phyloP scores from a whole-genome alignment of 2,113 vertebrate species.

The Anhinga rufa region DNA sequence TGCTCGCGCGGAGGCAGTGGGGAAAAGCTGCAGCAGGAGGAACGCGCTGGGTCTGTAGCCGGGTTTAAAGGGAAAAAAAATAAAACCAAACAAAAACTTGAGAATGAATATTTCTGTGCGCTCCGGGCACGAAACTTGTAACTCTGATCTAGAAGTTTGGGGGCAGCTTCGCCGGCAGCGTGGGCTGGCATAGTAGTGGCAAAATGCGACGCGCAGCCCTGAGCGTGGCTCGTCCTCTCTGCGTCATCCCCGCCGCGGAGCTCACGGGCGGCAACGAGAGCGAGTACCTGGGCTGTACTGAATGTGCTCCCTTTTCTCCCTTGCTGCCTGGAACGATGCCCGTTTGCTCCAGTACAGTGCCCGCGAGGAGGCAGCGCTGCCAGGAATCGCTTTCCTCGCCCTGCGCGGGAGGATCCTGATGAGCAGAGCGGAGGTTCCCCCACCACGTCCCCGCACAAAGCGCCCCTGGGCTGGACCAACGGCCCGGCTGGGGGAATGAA shows the following conservation, averaged over 20 bases:
- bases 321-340: rapidly evolving
- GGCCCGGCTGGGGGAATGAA: neutral
- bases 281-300: neutral
- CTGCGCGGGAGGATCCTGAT: rapidly evolving
- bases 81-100: neutral
- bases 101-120: neutral
- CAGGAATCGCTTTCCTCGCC: neutral
- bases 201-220: neutral
- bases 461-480: neutral
- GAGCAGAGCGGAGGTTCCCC: neutral
- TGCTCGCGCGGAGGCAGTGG: neutral
- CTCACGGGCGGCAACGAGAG: rapidly evolving
- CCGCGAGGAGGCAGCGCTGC: neutral
- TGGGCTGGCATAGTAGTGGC: neutral
- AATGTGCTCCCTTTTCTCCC: too few species aligned
- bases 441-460: rapidly evolving
- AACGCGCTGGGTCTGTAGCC: neutral
- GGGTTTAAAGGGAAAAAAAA: neutral
- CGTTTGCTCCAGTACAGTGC: rapidly evolving
- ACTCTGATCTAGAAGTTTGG: neutral
- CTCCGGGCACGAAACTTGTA: neutral
- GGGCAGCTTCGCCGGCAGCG: rapidly evolving
- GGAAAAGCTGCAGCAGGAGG: neutral
- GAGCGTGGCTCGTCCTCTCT: neutral
- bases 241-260: neutral